phyloP scores from a whole-genome alignment of 2,113 vertebrate genomes.

The Pica pica region DNA sequence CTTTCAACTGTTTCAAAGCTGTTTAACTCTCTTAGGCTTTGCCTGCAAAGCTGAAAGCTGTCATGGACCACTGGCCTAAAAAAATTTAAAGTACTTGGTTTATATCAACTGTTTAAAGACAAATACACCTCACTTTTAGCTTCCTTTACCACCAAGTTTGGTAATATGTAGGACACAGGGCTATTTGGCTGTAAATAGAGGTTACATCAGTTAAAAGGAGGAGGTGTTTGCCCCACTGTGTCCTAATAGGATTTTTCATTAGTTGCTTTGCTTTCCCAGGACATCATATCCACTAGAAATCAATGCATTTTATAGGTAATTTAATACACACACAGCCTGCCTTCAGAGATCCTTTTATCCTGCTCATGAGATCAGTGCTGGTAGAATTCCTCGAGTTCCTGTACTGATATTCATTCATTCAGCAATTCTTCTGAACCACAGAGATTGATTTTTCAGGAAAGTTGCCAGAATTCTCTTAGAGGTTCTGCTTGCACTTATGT shows the following conservation, averaged over 20 bases:
- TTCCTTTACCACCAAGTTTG: background rate
- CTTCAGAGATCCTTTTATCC: background rate
- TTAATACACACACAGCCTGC: background rate
- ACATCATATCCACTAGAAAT: background rate
- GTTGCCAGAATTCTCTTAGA: background rate
- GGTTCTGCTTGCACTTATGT: conserved; percentile 8
- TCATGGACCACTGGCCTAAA: background rate
- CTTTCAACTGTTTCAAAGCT: background rate
- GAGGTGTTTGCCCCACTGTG: background rate
- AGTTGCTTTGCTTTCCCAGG: background rate
- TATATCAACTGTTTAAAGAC: background rate
- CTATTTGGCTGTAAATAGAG: background rate
- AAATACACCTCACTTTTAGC: background rate
- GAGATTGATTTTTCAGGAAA: conserved; percentile 23
- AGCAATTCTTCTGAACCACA: background rate
- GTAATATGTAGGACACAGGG: rapidly evolving
- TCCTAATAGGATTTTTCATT: background rate
- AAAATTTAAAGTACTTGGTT: background rate
- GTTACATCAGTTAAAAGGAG: background rate
- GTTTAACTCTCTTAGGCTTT: background rate
- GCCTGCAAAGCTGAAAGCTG: background rate
- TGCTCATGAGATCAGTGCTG: background rate
- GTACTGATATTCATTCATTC: background rate
- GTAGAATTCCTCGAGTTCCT: background rate
- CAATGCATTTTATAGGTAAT: background rate